Conservation (phyloP, 2,797 vertebrate genomes). For the Zalophus californianus region DNA sequence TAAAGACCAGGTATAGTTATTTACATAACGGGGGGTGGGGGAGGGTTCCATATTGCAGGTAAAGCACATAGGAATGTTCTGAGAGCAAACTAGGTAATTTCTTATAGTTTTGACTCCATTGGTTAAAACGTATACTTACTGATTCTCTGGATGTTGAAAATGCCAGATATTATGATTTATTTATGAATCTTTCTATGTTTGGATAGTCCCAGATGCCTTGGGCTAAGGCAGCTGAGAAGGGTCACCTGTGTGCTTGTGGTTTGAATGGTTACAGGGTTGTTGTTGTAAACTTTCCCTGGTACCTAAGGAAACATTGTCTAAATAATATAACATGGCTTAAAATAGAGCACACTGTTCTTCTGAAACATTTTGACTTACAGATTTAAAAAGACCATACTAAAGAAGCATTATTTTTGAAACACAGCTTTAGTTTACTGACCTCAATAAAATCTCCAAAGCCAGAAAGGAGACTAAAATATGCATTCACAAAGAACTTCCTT, state of each 20-base stretch:
- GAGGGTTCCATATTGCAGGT: not conserved
- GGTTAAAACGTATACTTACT: not conserved
- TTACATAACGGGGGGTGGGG: not conserved
- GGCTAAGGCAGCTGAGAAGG: not conserved
- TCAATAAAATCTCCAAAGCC: not conserved
- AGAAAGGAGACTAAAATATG: slow-evolving; percentile 1
- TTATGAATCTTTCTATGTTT: slow-evolving; percentile 44
- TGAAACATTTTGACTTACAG: slow-evolving; percentile 17
- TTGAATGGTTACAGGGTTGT: not conserved
- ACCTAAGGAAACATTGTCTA: not conserved
- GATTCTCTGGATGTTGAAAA: not conserved
- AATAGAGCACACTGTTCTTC: not conserved
- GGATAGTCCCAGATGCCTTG: not conserved
- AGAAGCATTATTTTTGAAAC: slow-evolving; percentile 61
- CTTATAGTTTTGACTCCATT: not conserved
- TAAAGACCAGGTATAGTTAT: not conserved
- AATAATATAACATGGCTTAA: not conserved
- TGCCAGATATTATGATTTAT: not conserved
- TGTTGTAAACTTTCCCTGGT: not conserved
- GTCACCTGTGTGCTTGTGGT: not conserved
- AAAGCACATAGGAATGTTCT: not conserved
- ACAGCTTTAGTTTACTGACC: not conserved
- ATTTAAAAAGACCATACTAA: slow-evolving; percentile 9
- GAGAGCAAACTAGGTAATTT: not conserved
- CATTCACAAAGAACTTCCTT: slow-evolving; percentile 6